Evolutionary conservation across 2,888 invertebrate species (phyloP).

Genomic region (Biston stratarius): DNA sequence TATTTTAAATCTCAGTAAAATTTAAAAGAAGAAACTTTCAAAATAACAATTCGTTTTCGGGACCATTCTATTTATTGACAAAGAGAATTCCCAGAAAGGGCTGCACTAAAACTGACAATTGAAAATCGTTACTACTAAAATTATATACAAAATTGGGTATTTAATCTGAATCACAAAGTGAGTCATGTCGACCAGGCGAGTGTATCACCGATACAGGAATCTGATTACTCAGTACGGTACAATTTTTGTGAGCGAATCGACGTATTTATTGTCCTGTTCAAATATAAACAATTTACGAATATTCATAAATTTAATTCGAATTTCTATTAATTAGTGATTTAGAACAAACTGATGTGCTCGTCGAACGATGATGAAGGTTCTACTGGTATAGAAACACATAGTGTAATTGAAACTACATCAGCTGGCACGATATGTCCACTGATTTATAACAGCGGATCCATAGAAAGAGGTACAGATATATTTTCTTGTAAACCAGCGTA

Average conservation of each 20-base stretch:
- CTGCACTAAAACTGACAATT: conserved; percentile 8
- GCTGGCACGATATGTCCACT: neutral
- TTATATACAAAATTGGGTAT: conserved; percentile 20
- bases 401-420: neutral
- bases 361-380: neutral
- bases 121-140: conserved; percentile 9
- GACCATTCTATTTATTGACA: neutral
- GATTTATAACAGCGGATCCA: neutral
- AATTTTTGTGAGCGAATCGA: conserved; percentile 29
- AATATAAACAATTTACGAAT: neutral
- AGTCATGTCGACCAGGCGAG: conserved; percentile 30
- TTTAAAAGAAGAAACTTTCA: too few species aligned
- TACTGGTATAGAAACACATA: conserved; percentile 2
- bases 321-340: neutral
- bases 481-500: neutral
- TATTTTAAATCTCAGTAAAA: too few species aligned
- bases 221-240: conserved; percentile 35
- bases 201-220: conserved; percentile 35
- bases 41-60: neutral
- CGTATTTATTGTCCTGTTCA: conserved; percentile 23
- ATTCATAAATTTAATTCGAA: neutral
- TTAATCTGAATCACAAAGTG: conserved; percentile 40
- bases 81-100: conserved; percentile 2
- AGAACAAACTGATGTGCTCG: neutral
- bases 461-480: neutral